Evolutionary conservation across 2,888 invertebrate genomes (phyloP).

Genomic region (Falcaria lacertinaria): DNA sequence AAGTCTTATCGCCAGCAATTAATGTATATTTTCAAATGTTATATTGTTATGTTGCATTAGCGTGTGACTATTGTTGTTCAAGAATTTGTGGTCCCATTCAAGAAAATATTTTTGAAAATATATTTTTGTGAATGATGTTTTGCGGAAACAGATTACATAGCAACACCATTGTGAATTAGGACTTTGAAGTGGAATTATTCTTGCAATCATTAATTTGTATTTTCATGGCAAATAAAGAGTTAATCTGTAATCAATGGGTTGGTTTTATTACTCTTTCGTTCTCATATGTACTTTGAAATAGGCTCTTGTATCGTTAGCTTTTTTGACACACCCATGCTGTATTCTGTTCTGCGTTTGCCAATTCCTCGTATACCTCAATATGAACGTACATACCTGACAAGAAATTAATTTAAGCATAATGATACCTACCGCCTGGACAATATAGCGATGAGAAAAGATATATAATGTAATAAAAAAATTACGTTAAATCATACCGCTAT

Average conservation of each 20-base stretch:
- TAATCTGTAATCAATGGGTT: conserved; percentile 56
- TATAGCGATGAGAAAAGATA: too few species aligned
- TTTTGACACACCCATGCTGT: too few species aligned
- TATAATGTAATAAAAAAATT: too few species aligned
- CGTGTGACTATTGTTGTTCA: conserved; percentile 26
- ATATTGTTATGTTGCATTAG: conserved; percentile 15
- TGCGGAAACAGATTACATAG: conserved; percentile 38
- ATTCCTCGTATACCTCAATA: too few species aligned
- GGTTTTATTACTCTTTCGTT: conserved; percentile 24
- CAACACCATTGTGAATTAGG: conserved; percentile 49
- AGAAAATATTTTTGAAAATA: conserved; percentile 60
- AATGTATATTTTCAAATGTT: conserved; percentile 7
- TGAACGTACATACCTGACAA: too few species aligned
- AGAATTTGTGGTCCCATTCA: conserved; percentile 52
- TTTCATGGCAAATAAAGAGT: conserved; percentile 77
- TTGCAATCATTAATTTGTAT: conserved; percentile 75
- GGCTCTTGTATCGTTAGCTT: too few species aligned
- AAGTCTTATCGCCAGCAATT: conserved; percentile 6
- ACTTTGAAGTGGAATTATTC: conserved; percentile 59
- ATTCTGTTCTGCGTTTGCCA: too few species aligned
- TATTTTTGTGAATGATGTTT: conserved; percentile 72
- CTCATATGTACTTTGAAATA: too few species aligned
- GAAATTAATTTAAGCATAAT: too few species aligned
- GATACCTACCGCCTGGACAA: too few species aligned
- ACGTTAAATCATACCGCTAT: too few species aligned